Base-by-base conservation (phyloP, 2,113 vertebrate species). In the Galbula dea region DNA sequence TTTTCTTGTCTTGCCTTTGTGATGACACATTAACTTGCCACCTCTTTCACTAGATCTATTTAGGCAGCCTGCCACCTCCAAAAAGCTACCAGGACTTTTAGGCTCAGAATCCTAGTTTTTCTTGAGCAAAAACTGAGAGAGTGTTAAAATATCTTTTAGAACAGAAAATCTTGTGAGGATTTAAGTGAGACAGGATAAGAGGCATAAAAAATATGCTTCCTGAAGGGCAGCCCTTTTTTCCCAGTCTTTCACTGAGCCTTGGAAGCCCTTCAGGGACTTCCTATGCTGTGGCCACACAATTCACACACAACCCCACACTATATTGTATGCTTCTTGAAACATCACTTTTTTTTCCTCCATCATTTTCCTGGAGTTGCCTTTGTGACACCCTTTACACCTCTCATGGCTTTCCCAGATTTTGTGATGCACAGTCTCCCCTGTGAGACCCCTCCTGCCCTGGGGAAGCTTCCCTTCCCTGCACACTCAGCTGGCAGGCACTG, bases 301-400 rank as follows among this genome's bases (percentile, higher is more conserved):
- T 12, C 12, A 49, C 8, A 20, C 57, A 58, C 11, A 12, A 4
- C 6, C 74, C 17, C 34, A 39, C 15, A 37, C 4, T 15, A 3
- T 5, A 11, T 29, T 67, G 11, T 24, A 29, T 54, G 27, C 18
- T 80, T 69, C n/a, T 49, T 62, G 29, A 36, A 81, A 21, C 4
- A 36, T 7, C 7, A 46, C 2, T 37, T 45, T 61, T 39, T n/a
- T 17, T 1, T 0, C 2, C 15, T 20, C 2, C 5, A 7, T 65
- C 15, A 7, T 19, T 32, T 37, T n/a, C 37, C 15, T 3, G 1
- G 36, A 66, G 22, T 34, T 49, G 32, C 14, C 18, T 78, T 78
- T 61, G 11, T 46, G 20, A 20, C 3, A 2, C 9, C 1, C 41
- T 73, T 76, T 52, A 65, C 30, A 57, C 1, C 0, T 45, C 6